A percentile compares a stretch with the other conserved stretches of the same genome.
These are phyloP conservation scores for Danio jaintianensis DNA, from an alignment of 2,797 vertebrate genomes.

Conservation along the genomic window DNA sequence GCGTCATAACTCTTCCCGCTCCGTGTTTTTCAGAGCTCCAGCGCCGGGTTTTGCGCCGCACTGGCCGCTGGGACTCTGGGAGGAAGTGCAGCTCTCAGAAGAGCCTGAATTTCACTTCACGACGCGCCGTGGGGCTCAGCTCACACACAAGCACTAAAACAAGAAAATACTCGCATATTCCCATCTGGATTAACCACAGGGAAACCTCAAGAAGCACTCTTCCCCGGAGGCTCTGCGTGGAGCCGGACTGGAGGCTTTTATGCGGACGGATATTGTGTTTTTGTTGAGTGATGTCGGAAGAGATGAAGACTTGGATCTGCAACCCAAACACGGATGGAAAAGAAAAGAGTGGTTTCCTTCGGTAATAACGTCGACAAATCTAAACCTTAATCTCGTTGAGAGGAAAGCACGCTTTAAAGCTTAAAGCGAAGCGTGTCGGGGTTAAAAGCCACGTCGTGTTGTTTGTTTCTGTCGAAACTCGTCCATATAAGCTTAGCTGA, in stretches of 20 bases:
- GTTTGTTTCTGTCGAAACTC: slow-evolving; percentile 11
- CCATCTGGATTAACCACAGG: slow-evolving; percentile 13
- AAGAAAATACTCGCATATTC: slow-evolving; percentile 11
- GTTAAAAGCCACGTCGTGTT: slow-evolving; percentile 31
- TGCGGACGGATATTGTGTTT: slow-evolving; percentile 48
- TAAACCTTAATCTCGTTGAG: slow-evolving; percentile 6
- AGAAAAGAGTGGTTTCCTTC: slow-evolving; percentile 50
- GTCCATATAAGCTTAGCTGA: slow-evolving; percentile 26
- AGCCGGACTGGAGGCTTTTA: background rate
- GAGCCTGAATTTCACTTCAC: slow-evolving; percentile 52
- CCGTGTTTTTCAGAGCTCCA: slow-evolving; percentile 55
- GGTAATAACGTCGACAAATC: slow-evolving; percentile 27
- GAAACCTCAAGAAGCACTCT: background rate
- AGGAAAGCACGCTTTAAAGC: background rate
- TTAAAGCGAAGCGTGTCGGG: background rate
- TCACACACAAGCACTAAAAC: slow-evolving; percentile 2
- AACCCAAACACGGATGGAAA: slow-evolving; percentile 62
- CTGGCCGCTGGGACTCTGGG: slow-evolving; percentile 66
- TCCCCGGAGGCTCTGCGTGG: background rate
- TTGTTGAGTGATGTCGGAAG: slow-evolving; percentile 52
- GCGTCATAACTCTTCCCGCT: background rate
- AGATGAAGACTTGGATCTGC: slow-evolving; percentile 55
- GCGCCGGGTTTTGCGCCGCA: slow-evolving; percentile 72
- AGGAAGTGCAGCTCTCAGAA: slow-evolving; percentile 81
- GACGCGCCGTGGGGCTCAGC: slow-evolving; percentile 31